Evolutionary conservation across 1,140 invertebrate species (phyloP).

Genomic region (Drosophila seguyi): DNA sequence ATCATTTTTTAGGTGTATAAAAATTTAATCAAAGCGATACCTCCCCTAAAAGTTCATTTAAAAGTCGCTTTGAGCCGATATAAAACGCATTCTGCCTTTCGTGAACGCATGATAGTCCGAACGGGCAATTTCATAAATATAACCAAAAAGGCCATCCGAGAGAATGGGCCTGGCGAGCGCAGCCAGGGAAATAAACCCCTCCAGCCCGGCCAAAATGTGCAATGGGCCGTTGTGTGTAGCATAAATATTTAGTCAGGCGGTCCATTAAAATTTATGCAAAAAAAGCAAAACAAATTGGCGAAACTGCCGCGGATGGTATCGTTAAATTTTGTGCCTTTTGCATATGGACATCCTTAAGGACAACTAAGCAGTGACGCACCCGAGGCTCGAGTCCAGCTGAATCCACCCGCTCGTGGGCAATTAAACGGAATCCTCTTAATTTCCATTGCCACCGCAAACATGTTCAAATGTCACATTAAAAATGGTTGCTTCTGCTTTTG

Average conservation of each 20-base stretch:
- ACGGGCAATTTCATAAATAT: conserved; percentile 45
- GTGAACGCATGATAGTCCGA: conserved; percentile 13
- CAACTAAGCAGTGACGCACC: conserved; percentile 23
- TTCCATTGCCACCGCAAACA: conserved; percentile 40
- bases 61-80: conserved; percentile 38
- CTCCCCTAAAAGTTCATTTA: conserved; percentile 41
- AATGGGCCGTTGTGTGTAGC: conserved; percentile 71
- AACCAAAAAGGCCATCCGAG: conserved; percentile 32
- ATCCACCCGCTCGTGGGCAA: conserved; percentile 21
- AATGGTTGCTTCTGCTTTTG: conserved; percentile 54
- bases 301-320: conserved; percentile 2
- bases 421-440: conserved; percentile 52
- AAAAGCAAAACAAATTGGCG: conserved; percentile 50
- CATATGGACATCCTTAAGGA: conserved; percentile 65
- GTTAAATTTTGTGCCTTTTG: conserved; percentile 22
- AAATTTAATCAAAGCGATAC: background rate
- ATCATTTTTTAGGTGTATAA: background rate
- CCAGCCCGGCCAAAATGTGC: conserved; percentile 42
- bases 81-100: conserved; percentile 19
- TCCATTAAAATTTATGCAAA: conserved; percentile 80
- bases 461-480: conserved; percentile 68
- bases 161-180: conserved; percentile 13
- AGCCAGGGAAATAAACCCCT: conserved; percentile 22
- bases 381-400: background rate
- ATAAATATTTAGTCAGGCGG: conserved; percentile 73